phyloP scores from a whole-genome alignment of 2,113 vertebrate genomes.

The Boulengeromyrus knoepffleri region DNA sequence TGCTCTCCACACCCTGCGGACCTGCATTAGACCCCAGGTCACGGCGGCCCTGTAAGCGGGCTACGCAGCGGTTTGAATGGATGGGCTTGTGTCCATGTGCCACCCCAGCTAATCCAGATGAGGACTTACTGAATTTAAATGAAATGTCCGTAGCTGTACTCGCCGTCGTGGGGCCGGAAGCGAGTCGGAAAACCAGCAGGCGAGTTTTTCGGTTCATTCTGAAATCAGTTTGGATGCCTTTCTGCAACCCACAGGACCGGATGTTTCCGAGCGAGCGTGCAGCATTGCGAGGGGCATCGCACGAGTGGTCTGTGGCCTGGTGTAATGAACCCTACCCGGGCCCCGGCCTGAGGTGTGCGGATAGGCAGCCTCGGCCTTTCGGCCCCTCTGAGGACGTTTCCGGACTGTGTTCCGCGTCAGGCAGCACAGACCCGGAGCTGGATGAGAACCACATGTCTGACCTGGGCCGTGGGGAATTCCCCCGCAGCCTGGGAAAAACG shows the following conservation, averaged over 20 bases:
- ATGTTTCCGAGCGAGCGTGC: background rate
- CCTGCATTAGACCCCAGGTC: background rate
- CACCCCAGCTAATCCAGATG: background rate
- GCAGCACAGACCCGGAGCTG: constrained; percentile 25
- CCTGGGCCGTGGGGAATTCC: constrained; percentile 14
- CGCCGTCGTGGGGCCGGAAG: background rate
- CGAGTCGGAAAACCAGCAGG: background rate
- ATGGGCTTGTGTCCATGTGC: background rate
- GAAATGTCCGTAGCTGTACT: background rate
- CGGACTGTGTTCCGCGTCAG: constrained; percentile 26
- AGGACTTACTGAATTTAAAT: background rate
- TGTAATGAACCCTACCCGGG: background rate
- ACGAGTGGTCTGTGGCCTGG: background rate
- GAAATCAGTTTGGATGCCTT: background rate
- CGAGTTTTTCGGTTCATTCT: background rate
- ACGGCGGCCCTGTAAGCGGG: background rate
- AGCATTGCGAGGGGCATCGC: background rate
- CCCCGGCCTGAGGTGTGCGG: background rate
- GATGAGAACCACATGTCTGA: constrained; percentile 31
- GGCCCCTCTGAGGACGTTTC: constrained; percentile 14
- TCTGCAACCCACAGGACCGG: background rate
- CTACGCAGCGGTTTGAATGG: background rate
- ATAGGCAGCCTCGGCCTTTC: background rate
- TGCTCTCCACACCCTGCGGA: background rate
- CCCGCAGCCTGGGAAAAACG: constrained; percentile 21